These are phyloP conservation scores for Tupaia chinensis DNA, from an alignment of 2,113 vertebrate species.

Conservation along the genomic window DNA sequence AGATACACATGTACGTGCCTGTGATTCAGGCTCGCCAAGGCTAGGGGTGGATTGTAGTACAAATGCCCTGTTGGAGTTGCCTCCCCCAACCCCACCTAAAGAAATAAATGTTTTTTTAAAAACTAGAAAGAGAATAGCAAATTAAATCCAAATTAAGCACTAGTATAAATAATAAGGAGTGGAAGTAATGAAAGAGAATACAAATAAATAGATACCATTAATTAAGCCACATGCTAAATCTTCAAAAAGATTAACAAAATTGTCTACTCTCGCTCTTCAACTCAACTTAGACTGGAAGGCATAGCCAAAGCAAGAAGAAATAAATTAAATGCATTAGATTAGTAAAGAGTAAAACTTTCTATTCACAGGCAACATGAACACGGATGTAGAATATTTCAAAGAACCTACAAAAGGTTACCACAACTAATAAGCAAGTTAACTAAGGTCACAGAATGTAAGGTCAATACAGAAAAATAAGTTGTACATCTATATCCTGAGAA, in stretches of 20 bases:
- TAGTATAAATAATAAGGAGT: neutral
- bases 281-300: neutral
- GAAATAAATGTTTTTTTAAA: neutral
- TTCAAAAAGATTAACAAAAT: constrained; percentile 30
- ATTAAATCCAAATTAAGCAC: neutral
- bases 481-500: neutral
- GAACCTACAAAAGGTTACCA: neutral
- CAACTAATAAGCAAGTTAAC: neutral
- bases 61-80: no score
- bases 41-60: no score
- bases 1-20: no score
- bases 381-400: neutral
- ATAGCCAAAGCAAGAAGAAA: neutral
- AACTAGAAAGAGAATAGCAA: neutral
- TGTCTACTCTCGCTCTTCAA: neutral
- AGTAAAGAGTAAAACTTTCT: neutral
- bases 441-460: neutral
- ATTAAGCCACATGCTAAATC: neutral
- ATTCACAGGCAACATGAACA: neutral
- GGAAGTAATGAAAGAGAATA: neutral
- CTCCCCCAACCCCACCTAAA: no score
- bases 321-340: neutral
- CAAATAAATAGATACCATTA: neutral
- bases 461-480: constrained; percentile 12
- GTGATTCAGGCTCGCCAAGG: no score